Base-by-base conservation (phyloP, 23 tunicate genomes). In the Trididemnum nubilum region DNA sequence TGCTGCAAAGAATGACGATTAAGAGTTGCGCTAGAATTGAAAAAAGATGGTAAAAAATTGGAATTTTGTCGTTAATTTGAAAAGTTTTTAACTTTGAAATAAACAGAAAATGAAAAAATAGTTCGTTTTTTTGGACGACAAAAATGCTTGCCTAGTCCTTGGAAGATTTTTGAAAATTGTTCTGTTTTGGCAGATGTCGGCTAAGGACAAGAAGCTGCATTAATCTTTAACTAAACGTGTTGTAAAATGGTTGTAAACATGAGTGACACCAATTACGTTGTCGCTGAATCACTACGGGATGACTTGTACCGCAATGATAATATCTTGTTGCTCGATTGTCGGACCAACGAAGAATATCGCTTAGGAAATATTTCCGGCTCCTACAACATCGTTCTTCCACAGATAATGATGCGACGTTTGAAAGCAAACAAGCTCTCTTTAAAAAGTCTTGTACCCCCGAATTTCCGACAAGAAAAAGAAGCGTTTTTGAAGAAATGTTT, bases 401-500 rank as follows among this genome's bases (percentile, higher is more conserved):
- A 90, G 76, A 65, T 90, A 19, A 90, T 90, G 96, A 85, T 90
- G 86, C 86, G 96, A 5, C 83, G 96, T 34, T 77, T 90, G 27
- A 90, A 90, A 70, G 85, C 86, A 39, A 85, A 85, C 83, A 90
- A 90, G 86, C 86, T 90, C 25, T 88, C 96, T 19, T 34, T 90
- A 35, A 85, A 85, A 65, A 90, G 84, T 37, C 70, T 90, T 2
- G 89, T 89, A 23, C 95, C 95, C 1, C 95, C 88, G 19, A 83
- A 72, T 39, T 79, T 84, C 33, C 74, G 87, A 26, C 95, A 79
- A 39, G 89, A 84, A 33, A 89, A 84, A 49, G 95, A 83, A 2
- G 73, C 85, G 32, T 90, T 90, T 52, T 36, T 85, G 36, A 49
- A 78, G 57, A 85, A 90, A 64, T 69, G 83, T 39, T 44, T 83